Evolutionary conservation across 2,113 vertebrate genomes (phyloP).

Genomic region (Oxyruncus cristatus): DNA sequence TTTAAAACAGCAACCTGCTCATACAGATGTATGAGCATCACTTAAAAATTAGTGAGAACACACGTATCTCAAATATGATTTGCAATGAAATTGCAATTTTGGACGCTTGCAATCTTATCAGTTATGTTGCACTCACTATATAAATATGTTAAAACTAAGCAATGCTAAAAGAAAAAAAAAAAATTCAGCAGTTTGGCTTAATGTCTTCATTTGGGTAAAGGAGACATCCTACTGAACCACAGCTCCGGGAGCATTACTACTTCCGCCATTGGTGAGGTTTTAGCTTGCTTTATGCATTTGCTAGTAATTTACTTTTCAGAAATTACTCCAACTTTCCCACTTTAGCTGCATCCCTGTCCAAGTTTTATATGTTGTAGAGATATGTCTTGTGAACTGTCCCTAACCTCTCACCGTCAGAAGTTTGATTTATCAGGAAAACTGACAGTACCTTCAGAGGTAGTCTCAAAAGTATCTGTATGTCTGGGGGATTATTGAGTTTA

Average conservation of each 20-base stretch:
- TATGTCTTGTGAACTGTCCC: neutral
- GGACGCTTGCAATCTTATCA: neutral
- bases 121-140: fast-evolving
- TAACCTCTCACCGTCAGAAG: neutral
- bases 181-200: neutral
- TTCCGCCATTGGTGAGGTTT: neutral
- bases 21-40: neutral
- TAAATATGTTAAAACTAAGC: neutral
- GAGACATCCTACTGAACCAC: neutral
- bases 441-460: neutral
- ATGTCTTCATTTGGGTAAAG: neutral
- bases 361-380: neutral
- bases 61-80: fast-evolving
- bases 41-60: neutral
- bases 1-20: neutral
- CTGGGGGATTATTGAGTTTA: neutral
- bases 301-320: neutral
- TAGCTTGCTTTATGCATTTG: neutral
- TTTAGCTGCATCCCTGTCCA: neutral
- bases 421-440: neutral
- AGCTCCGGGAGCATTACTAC: neutral
- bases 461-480: neutral
- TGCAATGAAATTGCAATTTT: neutral
- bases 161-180: neutral
- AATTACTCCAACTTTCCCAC: neutral